Percentiles rank a stretch among this genome's conserved stretches.
These are phyloP conservation scores for Coccyzus lansbergi DNA, from an alignment of 2,797 vertebrate genomes.

Conservation along the genomic window DNA sequence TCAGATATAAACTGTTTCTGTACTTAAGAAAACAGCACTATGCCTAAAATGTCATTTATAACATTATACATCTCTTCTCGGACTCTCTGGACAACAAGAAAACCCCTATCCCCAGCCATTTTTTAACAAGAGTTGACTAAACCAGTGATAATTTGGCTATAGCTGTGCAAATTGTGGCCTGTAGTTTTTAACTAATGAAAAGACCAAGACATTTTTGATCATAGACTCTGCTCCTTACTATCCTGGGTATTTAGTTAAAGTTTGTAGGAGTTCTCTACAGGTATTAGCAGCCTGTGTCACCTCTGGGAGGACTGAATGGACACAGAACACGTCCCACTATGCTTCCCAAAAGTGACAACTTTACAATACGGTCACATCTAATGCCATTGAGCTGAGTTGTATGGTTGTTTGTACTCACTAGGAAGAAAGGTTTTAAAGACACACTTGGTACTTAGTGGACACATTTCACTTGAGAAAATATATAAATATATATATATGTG, in stretches of 20 bases:
- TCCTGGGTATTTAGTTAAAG: not conserved
- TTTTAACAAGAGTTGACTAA: slow-evolving; percentile 3
- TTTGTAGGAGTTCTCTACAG: not conserved
- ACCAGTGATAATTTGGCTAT: not conserved
- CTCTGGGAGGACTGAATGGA: not conserved
- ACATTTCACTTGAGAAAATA: not conserved
- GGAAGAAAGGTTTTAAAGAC: not conserved
- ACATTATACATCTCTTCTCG: not conserved
- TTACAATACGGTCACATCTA: not conserved
- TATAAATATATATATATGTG: not conserved
- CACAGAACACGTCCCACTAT: not conserved
- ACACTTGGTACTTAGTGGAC: not conserved
- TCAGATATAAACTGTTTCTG: not conserved
- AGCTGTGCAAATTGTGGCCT: not conserved
- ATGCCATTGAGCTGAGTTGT: not conserved
- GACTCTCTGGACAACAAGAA: not conserved
- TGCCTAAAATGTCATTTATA: slow-evolving; percentile 4
- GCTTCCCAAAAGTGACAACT: not conserved
- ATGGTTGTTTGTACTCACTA: not conserved
- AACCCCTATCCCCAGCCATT: not conserved
- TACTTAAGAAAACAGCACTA: not conserved
- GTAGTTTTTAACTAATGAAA: not conserved
- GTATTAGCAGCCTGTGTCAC: not conserved
- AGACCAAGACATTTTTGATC: not conserved
- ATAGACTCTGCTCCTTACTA: not conserved